Evolutionary conservation across 2,888 invertebrate genomes (phyloP), one percentile per base, ranked within the genome.

Genomic region (Lasioglossum calceatum): DNA sequence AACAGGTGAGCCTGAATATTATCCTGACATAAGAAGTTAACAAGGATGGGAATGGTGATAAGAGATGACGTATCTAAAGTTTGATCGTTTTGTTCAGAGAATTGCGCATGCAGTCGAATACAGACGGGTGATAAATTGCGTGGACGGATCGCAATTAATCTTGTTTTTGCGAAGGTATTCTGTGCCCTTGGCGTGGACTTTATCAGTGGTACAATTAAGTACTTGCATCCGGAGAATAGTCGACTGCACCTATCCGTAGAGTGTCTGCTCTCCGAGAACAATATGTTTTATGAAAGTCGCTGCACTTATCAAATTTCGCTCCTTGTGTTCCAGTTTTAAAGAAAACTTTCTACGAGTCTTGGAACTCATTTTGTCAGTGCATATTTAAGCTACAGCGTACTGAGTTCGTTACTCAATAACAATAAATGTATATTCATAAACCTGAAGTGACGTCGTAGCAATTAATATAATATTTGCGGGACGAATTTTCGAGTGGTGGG

Each of bases 101-200:
- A 73, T 82, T 42, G 73, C n/a, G 58, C 72, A 61, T 61, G 72
- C 61, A 58, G 81, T 39, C n/a, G 50, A 81, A 73, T 44, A n/a
- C 73, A 73, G 32, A 5, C 50, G 64, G 32, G n/a, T 73, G 81
- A 82, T 81, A 67, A 82, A 82, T 67, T 67, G 81, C 81, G 64
- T 42, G 81, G 81, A 81, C 50, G 50, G 73, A 81, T 82, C 81
- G 64, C 54, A 73, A 82, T 82, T 73, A 82, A 73, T 81, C 82
- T 82, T 81, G 19, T 64, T 82, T 73, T 82, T 81, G 64, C 19
- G 14, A 27, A n/a, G 23, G n/a, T n/a, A 50, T 80, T 50, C 23
- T 16, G 81, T 44, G 42, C 42, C 32, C 19, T 42, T 42, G 73
- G 19, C 42, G 73, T 64, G 39, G n/a, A 47, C 50, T 81, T 82